These are phyloP conservation scores for Trogon melanurus DNA, from an alignment of 2,113 vertebrate genomes.

Conservation along the genomic window DNA sequence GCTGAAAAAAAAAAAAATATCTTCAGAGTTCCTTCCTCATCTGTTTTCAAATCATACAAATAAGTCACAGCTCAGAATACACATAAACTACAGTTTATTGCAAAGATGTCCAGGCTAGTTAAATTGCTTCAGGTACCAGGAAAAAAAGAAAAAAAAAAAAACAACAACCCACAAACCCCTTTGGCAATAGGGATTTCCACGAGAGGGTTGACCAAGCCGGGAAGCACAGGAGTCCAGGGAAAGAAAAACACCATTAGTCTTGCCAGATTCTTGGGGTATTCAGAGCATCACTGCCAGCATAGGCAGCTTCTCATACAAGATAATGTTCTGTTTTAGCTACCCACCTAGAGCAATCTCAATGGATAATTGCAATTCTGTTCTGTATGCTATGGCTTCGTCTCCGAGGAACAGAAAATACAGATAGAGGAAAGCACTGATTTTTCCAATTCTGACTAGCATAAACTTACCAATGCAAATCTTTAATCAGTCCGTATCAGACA, in stretches of 20 bases:
- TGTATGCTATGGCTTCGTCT: neutral
- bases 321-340: neutral
- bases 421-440: neutral
- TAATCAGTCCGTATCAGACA: neutral
- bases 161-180: neutral
- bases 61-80: neutral
- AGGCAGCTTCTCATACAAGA: neutral
- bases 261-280: neutral
- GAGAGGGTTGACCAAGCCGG: neutral
- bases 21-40: neutral
- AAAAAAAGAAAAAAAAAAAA: too few relatives aligned
- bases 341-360: neutral
- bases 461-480: neutral
- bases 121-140: neutral
- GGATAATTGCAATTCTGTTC: neutral
- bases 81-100: neutral
- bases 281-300: neutral
- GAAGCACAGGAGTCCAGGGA: neutral
- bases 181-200: neutral
- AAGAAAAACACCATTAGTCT: accelerated
- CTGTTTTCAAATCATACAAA: neutral
- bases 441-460: neutral
- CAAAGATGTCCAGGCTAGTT: neutral
- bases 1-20: neutral
- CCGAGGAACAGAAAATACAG: neutral